Conservation (phyloP, 2,797 vertebrate species). For the Zenarchopterus dispar region DNA sequence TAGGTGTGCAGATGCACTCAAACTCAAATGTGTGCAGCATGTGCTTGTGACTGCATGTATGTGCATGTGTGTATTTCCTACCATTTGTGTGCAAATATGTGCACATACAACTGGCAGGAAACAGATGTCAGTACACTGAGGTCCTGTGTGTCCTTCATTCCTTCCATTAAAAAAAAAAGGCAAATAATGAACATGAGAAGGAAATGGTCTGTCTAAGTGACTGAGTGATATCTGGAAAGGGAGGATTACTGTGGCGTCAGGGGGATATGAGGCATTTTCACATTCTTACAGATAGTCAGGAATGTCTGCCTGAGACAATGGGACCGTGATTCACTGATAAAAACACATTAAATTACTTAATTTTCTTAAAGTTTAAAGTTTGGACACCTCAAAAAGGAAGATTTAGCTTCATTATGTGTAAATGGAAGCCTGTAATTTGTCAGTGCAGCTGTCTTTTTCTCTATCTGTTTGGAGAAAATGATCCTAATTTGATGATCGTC, state of each 20-base stretch:
- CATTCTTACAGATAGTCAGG: conserved; percentile 41
- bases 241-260: conserved; percentile 61
- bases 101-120: conserved; percentile 24
- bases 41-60: background rate
- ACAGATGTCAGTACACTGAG: conserved; percentile 30
- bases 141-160: conserved; percentile 31
- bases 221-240: conserved; percentile 59
- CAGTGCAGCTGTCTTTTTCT: conserved; percentile 55
- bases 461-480: conserved; percentile 71
- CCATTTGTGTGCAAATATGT: background rate
- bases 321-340: conserved; percentile 48
- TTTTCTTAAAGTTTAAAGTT: conserved; percentile 43
- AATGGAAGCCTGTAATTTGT: conserved; percentile 30
- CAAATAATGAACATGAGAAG: conserved; percentile 56
- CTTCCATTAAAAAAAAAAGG: conserved; percentile 44
- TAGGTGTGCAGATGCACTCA: conserved; percentile 27
- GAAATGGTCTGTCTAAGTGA: conserved; percentile 47
- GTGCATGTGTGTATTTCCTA: conserved; percentile 8
- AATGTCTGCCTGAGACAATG: conserved; percentile 60
- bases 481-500: conserved; percentile 75
- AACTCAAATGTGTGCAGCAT: conserved; percentile 12
- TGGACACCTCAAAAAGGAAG: conserved; percentile 32
- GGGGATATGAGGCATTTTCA: conserved; percentile 48
- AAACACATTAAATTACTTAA: conserved; percentile 37
- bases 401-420: conserved; percentile 23